These are phyloP conservation scores for Anthopleura xanthogrammica DNA, from an alignment of 92 coral and sea anemone genomes.

Conservation along the genomic window DNA sequence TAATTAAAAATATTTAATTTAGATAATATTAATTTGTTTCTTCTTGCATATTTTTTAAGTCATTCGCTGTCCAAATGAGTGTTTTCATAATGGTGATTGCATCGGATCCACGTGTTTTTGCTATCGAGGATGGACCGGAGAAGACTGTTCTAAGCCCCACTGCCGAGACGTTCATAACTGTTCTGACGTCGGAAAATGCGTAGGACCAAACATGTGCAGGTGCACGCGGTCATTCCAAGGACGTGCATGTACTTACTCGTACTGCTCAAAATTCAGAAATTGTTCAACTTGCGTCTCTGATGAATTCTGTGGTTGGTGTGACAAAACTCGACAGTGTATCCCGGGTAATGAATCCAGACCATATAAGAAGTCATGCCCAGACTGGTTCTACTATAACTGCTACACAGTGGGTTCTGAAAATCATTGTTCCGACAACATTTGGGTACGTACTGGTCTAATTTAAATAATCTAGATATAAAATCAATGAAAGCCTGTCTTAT, in stretches of 20 bases:
- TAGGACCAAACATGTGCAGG: constrained; percentile 70
- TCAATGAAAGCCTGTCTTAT: neutral
- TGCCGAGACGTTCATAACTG: constrained; percentile 65
- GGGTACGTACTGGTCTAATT: constrained; percentile 22
- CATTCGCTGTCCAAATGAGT: constrained; percentile 70
- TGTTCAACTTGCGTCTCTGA: constrained; percentile 57
- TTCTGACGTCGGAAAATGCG: constrained; percentile 58
- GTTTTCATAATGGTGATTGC: constrained; percentile 69
- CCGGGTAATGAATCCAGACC: constrained; percentile 51
- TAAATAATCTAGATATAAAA: neutral
- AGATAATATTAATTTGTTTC: neutral
- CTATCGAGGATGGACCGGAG: constrained; percentile 70
- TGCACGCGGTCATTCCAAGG: constrained; percentile 62
- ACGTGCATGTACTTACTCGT: constrained; percentile 68
- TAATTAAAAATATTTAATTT: no score
- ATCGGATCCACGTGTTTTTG: constrained; percentile 71
- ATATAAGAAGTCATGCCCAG: constrained; percentile 46
- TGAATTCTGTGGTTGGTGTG: constrained; percentile 70
- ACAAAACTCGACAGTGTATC: constrained; percentile 47
- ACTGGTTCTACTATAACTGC: constrained; percentile 71
- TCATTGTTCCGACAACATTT: constrained; percentile 58
- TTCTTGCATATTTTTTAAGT: constrained; percentile 23
- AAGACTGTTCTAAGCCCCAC: constrained; percentile 61
- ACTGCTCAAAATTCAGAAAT: constrained; percentile 49
- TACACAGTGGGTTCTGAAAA: constrained; percentile 55